A percentile compares a stretch with the other conserved stretches of the same genome.
These are phyloP conservation scores for Montipora cactus DNA, from an alignment of 64 coral and sea anemone genomes.

Conservation along the genomic window DNA sequence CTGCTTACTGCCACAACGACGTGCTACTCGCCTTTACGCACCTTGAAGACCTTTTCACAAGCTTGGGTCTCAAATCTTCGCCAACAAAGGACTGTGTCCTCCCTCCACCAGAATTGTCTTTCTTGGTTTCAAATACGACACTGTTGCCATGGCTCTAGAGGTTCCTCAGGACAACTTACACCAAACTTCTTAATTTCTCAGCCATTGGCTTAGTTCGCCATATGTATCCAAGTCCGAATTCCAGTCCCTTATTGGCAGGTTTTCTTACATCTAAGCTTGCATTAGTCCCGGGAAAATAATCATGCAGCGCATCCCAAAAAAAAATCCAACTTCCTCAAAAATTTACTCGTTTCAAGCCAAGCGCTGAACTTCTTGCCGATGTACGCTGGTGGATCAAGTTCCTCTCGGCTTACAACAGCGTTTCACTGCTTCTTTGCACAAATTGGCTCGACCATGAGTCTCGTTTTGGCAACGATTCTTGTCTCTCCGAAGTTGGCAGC, in stretches of 20 bases:
- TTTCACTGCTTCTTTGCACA: not conserved
- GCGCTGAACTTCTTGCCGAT: not conserved
- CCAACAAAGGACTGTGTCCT: too few relatives aligned
- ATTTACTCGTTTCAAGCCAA: not conserved
- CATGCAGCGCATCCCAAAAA: slow-evolving; percentile 17
- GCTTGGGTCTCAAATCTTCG: slow-evolving; percentile 21
- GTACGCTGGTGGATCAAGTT: slow-evolving; percentile 9
- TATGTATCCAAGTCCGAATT: not conserved
- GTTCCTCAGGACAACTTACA: slow-evolving; percentile 5
- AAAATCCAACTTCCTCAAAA: not conserved
- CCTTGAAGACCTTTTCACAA: slow-evolving; percentile 8
- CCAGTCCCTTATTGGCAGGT: slow-evolving; percentile 15
- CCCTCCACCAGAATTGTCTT: too few relatives aligned
- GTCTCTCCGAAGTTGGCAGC: not conserved
- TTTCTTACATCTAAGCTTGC: slow-evolving; percentile 49
- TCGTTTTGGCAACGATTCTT: not conserved
- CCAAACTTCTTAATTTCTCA: not conserved
- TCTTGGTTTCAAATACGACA: slow-evolving; percentile 23
- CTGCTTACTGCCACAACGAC: not conserved
- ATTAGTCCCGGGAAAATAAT: slow-evolving; percentile 24
- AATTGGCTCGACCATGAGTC: not conserved
- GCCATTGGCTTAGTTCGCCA: not conserved
- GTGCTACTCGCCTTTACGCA: not conserved
- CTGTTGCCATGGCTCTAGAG: not conserved
- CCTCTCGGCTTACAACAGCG: not conserved